Percentiles rank a stretch among this genome's conserved stretches.
Conservation (phyloP, 92 coral and sea anemone species). For the Epizoanthus rinbou region DNA sequence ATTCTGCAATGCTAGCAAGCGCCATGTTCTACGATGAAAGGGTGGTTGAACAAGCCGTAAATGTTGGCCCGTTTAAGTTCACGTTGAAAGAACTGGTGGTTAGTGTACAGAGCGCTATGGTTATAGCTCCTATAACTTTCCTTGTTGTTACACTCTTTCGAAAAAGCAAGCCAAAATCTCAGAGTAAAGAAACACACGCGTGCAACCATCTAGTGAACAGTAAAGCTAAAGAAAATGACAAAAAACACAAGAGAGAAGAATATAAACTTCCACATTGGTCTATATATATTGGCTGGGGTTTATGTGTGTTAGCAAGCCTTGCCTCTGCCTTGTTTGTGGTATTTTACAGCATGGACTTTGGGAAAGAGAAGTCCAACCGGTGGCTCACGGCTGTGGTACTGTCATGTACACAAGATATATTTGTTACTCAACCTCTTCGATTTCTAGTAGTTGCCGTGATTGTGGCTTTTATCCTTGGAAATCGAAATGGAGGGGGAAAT, state of each 20-base stretch:
- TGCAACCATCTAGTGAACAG: not conserved
- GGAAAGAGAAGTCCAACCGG: constrained; percentile 55
- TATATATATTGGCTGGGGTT: constrained; percentile 47
- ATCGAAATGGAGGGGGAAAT: not conserved
- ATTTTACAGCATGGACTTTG: constrained; percentile 46
- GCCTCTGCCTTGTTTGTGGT: constrained; percentile 49
- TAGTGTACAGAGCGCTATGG: constrained; percentile 41
- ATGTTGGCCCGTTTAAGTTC: constrained; percentile 51
- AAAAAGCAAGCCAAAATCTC: constrained; percentile 34
- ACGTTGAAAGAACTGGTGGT: constrained; percentile 48
- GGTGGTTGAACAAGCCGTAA: constrained; percentile 18
- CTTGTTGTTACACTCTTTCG: constrained; percentile 44
- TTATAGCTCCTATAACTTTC: constrained; percentile 38
- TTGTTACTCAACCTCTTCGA: constrained; percentile 50
- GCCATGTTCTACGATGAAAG: constrained; percentile 58
- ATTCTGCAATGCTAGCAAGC: constrained; percentile 50
- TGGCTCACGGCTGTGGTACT: constrained; percentile 54
- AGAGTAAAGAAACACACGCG: not conserved
- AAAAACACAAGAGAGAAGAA: not conserved
- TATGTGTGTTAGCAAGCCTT: constrained; percentile 39
- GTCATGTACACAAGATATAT: constrained; percentile 48
- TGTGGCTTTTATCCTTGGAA: constrained; percentile 12
- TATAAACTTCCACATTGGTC: constrained; percentile 50
- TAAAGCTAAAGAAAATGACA: not conserved
- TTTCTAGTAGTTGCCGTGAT: constrained; percentile 33